Evolutionary conservation across 2,113 vertebrate species (phyloP).

Genomic region (Tragulus kanchil): DNA sequence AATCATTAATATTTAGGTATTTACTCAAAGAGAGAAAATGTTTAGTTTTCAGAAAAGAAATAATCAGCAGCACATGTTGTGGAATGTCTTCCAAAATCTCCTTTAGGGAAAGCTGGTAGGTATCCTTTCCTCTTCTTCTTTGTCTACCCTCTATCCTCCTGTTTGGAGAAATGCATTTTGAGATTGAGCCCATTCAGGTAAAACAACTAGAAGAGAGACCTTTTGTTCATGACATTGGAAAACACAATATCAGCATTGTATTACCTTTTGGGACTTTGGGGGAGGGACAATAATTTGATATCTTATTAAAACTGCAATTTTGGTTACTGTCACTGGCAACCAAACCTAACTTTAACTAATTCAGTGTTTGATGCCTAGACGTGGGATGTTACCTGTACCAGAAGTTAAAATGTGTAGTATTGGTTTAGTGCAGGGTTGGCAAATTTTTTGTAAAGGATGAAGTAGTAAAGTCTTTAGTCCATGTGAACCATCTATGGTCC

Average conservation of each 20-base stretch:
- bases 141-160: background rate
- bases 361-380: background rate
- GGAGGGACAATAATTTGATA: background rate
- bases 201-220: background rate
- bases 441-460: background rate
- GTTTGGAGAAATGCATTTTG: background rate
- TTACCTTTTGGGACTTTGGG: background rate
- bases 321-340: background rate
- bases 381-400: background rate
- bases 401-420: background rate
- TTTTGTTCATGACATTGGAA: background rate
- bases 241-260: background rate
- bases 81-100: background rate
- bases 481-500: background rate
- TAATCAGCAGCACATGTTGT: background rate
- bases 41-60: slow-evolving; percentile 8
- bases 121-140: background rate
- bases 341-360: background rate
- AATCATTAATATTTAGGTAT: background rate
- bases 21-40: background rate
- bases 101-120: background rate
- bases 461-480: background rate
- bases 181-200: background rate
- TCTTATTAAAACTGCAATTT: background rate
- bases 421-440: background rate